A percentile compares a stretch with the other conserved stretches of the same genome.
These are phyloP conservation scores for Apamea sordens DNA, from an alignment of 2,888 invertebrate species.

Conservation along the genomic window DNA sequence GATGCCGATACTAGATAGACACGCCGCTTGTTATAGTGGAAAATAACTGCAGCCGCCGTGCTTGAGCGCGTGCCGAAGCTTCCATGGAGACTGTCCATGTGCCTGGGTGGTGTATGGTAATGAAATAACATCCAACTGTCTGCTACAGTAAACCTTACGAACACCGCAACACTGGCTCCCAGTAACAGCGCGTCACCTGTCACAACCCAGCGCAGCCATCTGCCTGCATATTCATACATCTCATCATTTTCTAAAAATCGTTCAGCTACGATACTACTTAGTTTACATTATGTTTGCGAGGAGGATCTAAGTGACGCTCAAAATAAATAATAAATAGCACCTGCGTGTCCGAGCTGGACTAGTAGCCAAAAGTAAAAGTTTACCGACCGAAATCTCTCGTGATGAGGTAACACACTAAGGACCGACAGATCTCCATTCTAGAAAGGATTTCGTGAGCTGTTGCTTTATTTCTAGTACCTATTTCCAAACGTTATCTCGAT, in stretches of 20 bases:
- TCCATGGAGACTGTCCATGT: neutral
- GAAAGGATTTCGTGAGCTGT: neutral
- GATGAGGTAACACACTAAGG: neutral
- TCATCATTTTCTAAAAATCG: neutral
- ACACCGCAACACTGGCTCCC: neutral
- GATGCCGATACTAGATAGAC: constrained; percentile 8
- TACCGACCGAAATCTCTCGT: neutral
- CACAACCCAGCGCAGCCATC: neutral
- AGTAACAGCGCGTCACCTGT: neutral
- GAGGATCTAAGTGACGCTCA: neutral
- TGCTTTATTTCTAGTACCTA: neutral
- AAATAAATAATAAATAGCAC: neutral
- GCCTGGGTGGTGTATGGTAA: too few relatives aligned
- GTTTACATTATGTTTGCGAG: neutral
- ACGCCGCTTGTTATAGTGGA: neutral
- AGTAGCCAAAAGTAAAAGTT: constrained; percentile 14
- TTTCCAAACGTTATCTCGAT: neutral
- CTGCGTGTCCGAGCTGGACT: neutral
- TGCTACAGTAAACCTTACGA: neutral
- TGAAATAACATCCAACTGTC: neutral
- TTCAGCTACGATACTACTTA: neutral
- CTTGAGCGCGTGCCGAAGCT: constrained; percentile 5
- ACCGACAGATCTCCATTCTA: neutral
- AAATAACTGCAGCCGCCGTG: neutral
- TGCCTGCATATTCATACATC: neutral